A percentile compares a stretch with the other conserved stretches of the same genome.
phyloP scores from a whole-genome alignment of 2,888 invertebrate species.

The Callosobruchus maculatus region DNA sequence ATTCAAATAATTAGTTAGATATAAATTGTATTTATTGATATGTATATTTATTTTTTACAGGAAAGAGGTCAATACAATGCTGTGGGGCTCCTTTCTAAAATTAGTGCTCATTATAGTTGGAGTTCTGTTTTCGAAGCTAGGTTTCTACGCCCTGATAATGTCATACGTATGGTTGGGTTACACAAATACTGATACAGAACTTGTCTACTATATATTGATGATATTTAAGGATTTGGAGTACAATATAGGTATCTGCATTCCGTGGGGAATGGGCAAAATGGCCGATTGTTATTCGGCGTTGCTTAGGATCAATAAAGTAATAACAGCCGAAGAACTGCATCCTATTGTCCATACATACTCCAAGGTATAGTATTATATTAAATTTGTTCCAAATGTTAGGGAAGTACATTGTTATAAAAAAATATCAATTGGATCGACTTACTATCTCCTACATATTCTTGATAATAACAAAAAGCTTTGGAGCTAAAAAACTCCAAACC shows the following conservation, averaged over 20 bases:
- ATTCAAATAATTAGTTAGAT: too few relatives aligned
- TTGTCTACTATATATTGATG: slow-evolving; percentile 84
- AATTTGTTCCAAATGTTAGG: too few relatives aligned
- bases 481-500: too few relatives aligned
- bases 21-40: too few relatives aligned
- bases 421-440: too few relatives aligned
- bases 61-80: slow-evolving; percentile 61
- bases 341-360: not conserved
- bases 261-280: slow-evolving; percentile 75
- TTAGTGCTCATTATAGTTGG: slow-evolving; percentile 35
- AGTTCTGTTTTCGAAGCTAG: slow-evolving; percentile 36
- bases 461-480: too few relatives aligned
- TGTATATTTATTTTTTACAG: slow-evolving; percentile 44
- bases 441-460: too few relatives aligned
- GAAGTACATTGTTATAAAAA: too few relatives aligned
- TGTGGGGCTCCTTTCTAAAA: slow-evolving; percentile 38
- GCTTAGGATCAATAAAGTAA: slow-evolving; percentile 61
- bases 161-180: slow-evolving; percentile 68
- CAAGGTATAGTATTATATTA: not conserved
- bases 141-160: slow-evolving; percentile 42
- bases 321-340: slow-evolving; percentile 29
- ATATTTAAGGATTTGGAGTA: slow-evolving; percentile 83
- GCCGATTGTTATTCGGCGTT: slow-evolving; percentile 77
- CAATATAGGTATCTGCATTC: slow-evolving; percentile 85
- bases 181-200: slow-evolving; percentile 69